Evolutionary conservation across 2,888 invertebrate species (phyloP), one percentile per base, ranked within the genome.

Genomic region (Trypoxylon attenuatum): DNA sequence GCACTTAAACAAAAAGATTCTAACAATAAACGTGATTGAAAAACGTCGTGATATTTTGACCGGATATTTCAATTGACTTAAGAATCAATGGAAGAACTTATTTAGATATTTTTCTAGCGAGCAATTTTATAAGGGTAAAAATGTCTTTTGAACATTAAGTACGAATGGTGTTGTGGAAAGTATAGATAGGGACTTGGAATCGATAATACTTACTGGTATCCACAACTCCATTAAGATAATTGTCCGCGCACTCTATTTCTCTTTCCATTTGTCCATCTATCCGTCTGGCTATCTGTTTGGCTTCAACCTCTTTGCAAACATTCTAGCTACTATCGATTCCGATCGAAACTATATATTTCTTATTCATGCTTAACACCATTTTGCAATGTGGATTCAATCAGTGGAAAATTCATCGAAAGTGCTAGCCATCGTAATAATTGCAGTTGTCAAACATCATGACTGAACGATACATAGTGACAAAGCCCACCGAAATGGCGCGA

Each of bases 181-280:
- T 59, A 59, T 51, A 55, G 57, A 49, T 50, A n/a, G n/a, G n/a
- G n/a, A n/a, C n/a, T 50, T 42, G 21, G 72, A 79, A 80, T 83
- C 84, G 77, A 85, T 85, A 84, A 79, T 78, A 73, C 78, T 71
- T 72, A 64, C 69, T 68, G 69, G 75, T 81, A 79, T 81, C 76
- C 80, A 75, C 77, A 77, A 82, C 78, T 85, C 85, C 84, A 85
- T 85, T 86, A 84, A 82, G 82, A 84, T 85, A 84, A 84, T 84
- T 84, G 83, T 81, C 70, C 65, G 41, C 58, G 16, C 57, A 53
- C 69, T 69, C 72, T 64, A 65, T 67, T 66, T 71, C 62, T 71
- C 65, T 51, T 69, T 66, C 49, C 60, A 68, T 65, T 65, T 60
- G 49, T 56, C 47, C 60, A 19, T 56, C 60, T 64, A 55, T 49